Base-by-base conservation (phyloP, 64 coral and sea anemone genomes). In the Montipora cactus region DNA sequence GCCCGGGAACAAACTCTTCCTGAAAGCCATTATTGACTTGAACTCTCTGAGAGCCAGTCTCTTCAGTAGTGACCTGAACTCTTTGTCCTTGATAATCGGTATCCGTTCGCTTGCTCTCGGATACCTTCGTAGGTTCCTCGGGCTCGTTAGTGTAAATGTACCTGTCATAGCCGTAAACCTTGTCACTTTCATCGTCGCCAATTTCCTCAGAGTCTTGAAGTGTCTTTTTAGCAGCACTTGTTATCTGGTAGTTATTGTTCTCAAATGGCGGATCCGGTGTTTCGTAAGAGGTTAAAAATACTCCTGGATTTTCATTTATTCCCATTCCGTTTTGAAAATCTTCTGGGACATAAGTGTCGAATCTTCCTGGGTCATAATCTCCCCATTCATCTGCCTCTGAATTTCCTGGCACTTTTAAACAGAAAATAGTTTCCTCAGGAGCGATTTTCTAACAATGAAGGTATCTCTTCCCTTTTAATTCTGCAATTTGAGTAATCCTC, bases 1-100 rank as follows among this genome's bases (percentile, higher is more conserved):
- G 84, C 18, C 97, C 97, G 37, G 97, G 97, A 86, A 99, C 95
- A 77, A 96, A 99, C 50, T 99, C 89, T 45, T 99, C 97, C 50
- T 99, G 94, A 87, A 99, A 99, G 1, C 97, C 97, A 12, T 99
- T 99, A 79, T 99, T 99, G 7, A 99, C 97, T 80, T 99, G 97
- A 10, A 99, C 97, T 73, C 97, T 92, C 74, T 99, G 97, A 47
- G 97, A 99, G 0, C 97, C 97, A 92, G 97, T 99, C 82, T 99
- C 97, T 47, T 99, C 97, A 3, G 90, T 83, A n/a, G 94, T 94
- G 11, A 94, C 92, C 84, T 99, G 97, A 44, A 95, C 94, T 49
- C 91, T 92, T 73, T 98, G 96, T 59, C 94, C 90, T 59, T 94
- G 77, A 94, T 90, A 89, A 23, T 91, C 91, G 22, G 79, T 92